phyloP scores from a whole-genome alignment of 2,113 vertebrate genomes.

The Ploceus nigricollis region DNA sequence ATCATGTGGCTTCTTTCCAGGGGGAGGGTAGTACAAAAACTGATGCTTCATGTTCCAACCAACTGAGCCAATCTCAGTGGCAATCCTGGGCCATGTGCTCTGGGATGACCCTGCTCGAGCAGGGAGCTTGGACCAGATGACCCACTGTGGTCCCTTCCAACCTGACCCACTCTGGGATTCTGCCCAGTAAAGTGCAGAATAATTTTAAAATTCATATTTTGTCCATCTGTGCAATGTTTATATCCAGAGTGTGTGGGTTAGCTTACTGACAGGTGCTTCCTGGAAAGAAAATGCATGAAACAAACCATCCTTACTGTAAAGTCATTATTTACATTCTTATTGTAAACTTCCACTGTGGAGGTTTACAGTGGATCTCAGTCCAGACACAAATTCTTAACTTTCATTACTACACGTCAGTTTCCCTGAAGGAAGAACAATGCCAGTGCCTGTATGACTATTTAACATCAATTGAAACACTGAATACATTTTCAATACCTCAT shows the following conservation, averaged over 20 bases:
- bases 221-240: neutral
- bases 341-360: neutral
- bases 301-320: neutral
- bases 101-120: neutral
- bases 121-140: neutral
- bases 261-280: neutral
- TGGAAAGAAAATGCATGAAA: neutral
- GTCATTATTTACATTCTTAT: neutral
- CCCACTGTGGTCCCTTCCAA: neutral
- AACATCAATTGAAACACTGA: neutral
- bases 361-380: neutral
- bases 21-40: neutral
- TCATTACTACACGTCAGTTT: neutral
- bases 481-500: neutral
- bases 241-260: neutral
- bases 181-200: neutral
- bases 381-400: neutral
- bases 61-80: neutral
- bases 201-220: neutral
- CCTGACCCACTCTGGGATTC: neutral
- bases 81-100: neutral
- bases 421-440: neutral
- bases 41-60: neutral
- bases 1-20: neutral
- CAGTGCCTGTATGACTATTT: neutral